phyloP scores from a whole-genome alignment of 2,797 vertebrate species.

The Lepilemur septentrionalis region DNA sequence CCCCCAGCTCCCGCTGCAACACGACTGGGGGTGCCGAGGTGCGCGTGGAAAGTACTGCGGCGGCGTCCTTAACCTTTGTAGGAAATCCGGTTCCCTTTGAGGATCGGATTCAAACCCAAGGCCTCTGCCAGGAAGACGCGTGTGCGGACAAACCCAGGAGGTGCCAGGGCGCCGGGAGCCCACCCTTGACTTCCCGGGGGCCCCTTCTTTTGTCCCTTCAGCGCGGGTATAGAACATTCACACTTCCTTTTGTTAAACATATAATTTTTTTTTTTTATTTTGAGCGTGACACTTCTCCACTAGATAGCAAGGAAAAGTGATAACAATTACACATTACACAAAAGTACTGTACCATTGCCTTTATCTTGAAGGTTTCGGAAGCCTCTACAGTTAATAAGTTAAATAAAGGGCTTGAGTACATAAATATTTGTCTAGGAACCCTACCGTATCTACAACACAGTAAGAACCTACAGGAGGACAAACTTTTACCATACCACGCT shows the following conservation, averaged over 20 bases:
- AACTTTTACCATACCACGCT: slow-evolving; percentile 97
- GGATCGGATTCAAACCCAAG: slow-evolving; percentile 30
- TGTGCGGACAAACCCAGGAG: not conserved
- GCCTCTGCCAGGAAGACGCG: not conserved
- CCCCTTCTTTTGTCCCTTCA: not conserved
- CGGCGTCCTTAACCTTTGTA: not conserved
- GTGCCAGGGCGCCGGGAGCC: not conserved
- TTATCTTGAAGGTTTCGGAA: slow-evolving; percentile 88
- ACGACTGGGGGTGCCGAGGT: not conserved
- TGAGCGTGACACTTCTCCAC: slow-evolving; percentile 88
- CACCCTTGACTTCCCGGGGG: not conserved
- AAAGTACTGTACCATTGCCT: slow-evolving; percentile 88
- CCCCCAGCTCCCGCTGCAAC: not conserved
- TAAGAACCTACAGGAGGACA: slow-evolving; percentile 95
- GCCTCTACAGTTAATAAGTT: slow-evolving; percentile 91
- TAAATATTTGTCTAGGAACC: slow-evolving; percentile 98
- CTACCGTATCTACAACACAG: slow-evolving; percentile 95
- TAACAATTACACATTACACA: slow-evolving; percentile 93
- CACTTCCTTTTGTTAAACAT: slow-evolving; percentile 85
- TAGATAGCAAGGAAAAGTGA: slow-evolving; percentile 90
- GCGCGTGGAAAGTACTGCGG: not conserved
- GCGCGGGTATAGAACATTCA: slow-evolving; percentile 65
- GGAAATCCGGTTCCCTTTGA: not conserved
- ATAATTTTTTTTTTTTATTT: slow-evolving; percentile 89
- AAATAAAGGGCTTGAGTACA: slow-evolving; percentile 92